Evolutionary conservation across 2,888 invertebrate genomes (phyloP).

Genomic region (Diogma glabrata): DNA sequence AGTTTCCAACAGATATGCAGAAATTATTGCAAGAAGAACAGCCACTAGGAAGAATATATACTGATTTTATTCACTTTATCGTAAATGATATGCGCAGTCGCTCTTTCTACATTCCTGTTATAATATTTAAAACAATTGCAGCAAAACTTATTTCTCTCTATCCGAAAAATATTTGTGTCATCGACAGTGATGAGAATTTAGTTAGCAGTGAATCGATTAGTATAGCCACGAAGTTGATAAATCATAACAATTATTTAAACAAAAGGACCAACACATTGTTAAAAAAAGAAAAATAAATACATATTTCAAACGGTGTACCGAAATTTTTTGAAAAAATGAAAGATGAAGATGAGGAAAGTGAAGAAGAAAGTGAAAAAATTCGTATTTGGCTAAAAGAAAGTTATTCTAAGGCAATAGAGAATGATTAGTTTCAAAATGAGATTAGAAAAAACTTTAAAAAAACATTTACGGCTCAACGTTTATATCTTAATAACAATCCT

Average conservation of each 20-base stretch:
- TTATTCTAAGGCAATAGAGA: too few relatives aligned
- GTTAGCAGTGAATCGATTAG: background rate
- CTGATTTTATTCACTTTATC: background rate
- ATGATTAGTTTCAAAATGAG: too few relatives aligned
- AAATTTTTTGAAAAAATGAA: background rate
- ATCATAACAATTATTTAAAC: background rate
- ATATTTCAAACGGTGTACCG: background rate
- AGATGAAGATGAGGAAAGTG: background rate
- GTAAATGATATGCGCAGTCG: background rate
- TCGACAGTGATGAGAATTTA: background rate
- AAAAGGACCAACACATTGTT: background rate
- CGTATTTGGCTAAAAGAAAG: background rate
- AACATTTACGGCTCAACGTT: background rate
- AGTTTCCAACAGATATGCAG: background rate
- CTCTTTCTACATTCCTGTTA: background rate
- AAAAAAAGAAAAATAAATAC: background rate
- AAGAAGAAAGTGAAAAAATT: background rate
- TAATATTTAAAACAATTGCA: background rate
- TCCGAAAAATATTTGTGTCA: background rate
- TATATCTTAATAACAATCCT: background rate
- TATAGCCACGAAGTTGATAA: background rate
- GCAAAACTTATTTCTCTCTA: background rate
- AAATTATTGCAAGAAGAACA: background rate
- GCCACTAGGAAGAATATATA: background rate
- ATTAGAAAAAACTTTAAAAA: background rate